Percentiles rank a stretch among this genome's conserved stretches.
phyloP scores from a whole-genome alignment of 1,140 invertebrate genomes.

The Dendroctonus ponderosae region DNA sequence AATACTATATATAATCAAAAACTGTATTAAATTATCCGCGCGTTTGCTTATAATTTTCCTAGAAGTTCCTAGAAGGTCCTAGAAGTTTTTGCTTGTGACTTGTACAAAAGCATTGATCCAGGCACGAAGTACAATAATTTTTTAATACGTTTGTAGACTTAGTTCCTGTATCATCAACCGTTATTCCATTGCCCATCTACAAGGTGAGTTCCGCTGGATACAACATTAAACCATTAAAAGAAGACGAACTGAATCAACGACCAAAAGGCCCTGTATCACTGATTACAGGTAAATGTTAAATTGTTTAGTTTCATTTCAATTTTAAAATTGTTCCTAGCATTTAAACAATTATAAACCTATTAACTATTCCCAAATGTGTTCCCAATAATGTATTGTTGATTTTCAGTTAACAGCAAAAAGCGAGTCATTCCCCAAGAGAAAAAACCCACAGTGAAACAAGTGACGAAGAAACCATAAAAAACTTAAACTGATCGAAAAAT shows the following conservation, averaged over 20 bases:
- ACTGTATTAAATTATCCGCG: too few relatives aligned
- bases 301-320: neutral
- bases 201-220: slow-evolving; percentile 52
- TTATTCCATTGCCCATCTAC: slow-evolving; percentile 62
- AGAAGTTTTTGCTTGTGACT: neutral
- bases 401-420: slow-evolving; percentile 27
- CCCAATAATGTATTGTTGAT: neutral
- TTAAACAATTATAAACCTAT: too few relatives aligned
- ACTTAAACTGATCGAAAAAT: too few relatives aligned
- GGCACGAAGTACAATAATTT: neutral
- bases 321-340: too few relatives aligned
- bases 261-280: slow-evolving; percentile 42
- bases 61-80: too few relatives aligned
- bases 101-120: neutral
- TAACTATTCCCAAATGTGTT: neutral
- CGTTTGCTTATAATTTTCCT: too few relatives aligned
- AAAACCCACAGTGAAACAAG: slow-evolving; percentile 14
- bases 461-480: too few relatives aligned
- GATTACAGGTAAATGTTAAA: slow-evolving; percentile 40
- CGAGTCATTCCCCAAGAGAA: slow-evolving; percentile 15
- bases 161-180: slow-evolving; percentile 63
- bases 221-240: slow-evolving; percentile 37
- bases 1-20: too few relatives aligned
- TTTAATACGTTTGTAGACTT: slow-evolving; percentile 53
- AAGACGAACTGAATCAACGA: slow-evolving; percentile 38